A percentile compares a stretch with the other conserved stretches of the same genome.
Conservation (phyloP, 2,113 vertebrate genomes). For the Hemichromis elongatus region DNA sequence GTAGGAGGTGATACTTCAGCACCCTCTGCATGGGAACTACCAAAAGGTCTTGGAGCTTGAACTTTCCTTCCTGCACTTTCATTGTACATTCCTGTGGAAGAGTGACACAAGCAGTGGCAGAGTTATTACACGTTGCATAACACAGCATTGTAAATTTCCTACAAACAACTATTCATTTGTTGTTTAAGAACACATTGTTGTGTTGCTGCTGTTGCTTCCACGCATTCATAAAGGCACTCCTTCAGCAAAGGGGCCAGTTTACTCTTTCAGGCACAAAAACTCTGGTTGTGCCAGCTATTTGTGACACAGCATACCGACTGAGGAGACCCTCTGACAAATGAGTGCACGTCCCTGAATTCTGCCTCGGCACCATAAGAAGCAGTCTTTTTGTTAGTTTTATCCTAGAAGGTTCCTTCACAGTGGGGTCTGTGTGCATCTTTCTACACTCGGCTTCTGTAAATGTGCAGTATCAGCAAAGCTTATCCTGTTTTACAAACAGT, state of each 20-base stretch:
- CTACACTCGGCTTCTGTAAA: not conserved
- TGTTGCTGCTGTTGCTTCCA: not conserved
- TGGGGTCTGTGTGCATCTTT: not conserved
- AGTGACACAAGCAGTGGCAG: not conserved
- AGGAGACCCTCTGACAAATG: constrained; percentile 28
- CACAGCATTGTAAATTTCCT: not conserved
- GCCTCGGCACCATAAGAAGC: not conserved
- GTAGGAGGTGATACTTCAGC: constrained; percentile 92
- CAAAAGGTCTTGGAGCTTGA: constrained; percentile 93
- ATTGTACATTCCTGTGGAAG: constrained; percentile 85
- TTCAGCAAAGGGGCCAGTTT: constrained; percentile 1
- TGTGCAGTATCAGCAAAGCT: not conserved
- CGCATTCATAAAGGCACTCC: not conserved
- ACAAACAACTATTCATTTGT: constrained; percentile 13
- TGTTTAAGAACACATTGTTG: constrained; percentile 20
- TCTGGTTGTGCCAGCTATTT: not conserved
- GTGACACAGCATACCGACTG: constrained; percentile 16
- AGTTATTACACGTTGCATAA: constrained; percentile 2
- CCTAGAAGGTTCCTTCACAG: not conserved
- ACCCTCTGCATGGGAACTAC: constrained; percentile 98
- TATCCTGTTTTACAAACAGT: not conserved
- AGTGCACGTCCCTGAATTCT: constrained; percentile 11
- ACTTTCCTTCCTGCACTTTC: constrained; percentile 96
- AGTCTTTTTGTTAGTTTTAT: constrained; percentile 7
- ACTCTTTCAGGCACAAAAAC: constrained; percentile 14